Base-by-base conservation (phyloP, 1,140 invertebrate genomes). In the Lethrus apterus region DNA sequence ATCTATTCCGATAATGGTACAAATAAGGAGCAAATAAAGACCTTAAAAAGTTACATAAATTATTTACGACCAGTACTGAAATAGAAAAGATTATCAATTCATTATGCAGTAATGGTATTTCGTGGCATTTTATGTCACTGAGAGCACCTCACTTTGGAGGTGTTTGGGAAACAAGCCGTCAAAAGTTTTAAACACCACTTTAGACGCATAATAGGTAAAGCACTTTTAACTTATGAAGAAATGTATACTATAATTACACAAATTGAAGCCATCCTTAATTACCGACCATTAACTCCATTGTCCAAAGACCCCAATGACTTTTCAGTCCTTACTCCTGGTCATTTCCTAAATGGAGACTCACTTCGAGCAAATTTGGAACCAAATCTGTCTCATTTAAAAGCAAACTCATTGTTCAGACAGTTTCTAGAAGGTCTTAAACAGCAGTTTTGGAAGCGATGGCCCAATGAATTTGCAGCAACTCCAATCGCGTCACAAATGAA, bases 1-100 rank as follows among this genome's bases (percentile, higher is more conserved):
- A 44, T 48, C 13, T 55, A 49, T 45, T 45, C 41, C 0, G 38
- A 52, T 21, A 48, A 45, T 41, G 40, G 45, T 7, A 52, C 51
- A 0, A 52, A 52, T 43, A 52, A 48, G 42, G 24, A 14, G 40
- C 44, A 19, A 38, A 35, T 10, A 51, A 51, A 4, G 11, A 31
- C 3, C 23, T 48, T 4, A 43, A 43, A 19, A 44, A 47, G 10
- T 13, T 47, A 18, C 26, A 40, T 33, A 13, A 20, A 17, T 41
- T 51, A 13, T 41, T 51, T 26, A 46, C 31, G 0, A 33, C 8
- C 2, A 11, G 13, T 13, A 33, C 1, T 2, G 11, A 33, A 11
- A 8, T 33, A 2, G 31, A 32, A 1, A 32, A 13, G 17, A 32
- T 32, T 2, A 32, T 7, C 1, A 13, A 32, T 32, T 5, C 9